phyloP scores from a whole-genome alignment of 2,797 vertebrate genomes.

The Hephaestus fuliginosus region DNA sequence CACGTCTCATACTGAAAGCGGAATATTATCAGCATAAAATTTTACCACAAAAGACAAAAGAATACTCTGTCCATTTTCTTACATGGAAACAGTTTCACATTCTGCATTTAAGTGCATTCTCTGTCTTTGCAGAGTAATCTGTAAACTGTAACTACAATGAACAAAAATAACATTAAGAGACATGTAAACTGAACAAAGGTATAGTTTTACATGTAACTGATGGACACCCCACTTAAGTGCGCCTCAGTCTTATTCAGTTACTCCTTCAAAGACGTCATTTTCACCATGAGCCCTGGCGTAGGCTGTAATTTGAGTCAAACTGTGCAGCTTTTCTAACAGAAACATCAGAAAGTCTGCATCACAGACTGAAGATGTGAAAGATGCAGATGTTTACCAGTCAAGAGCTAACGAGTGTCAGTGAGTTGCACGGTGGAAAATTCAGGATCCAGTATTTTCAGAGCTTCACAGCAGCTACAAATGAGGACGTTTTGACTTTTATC shows the following conservation, averaged over 20 bases:
- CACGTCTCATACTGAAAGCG: background rate
- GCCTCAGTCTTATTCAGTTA: constrained; percentile 31
- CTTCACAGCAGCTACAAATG: too few species aligned
- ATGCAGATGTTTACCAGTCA: background rate
- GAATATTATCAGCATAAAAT: background rate
- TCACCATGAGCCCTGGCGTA: background rate
- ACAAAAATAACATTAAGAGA: background rate
- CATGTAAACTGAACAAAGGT: background rate
- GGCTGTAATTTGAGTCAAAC: constrained; percentile 49
- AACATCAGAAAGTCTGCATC: constrained; percentile 2
- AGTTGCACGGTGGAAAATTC: background rate
- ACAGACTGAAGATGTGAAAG: background rate
- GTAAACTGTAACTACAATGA: background rate
- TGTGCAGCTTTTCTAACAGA: constrained; percentile 22
- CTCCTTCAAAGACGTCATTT: constrained; percentile 31
- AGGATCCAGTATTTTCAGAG: too few species aligned
- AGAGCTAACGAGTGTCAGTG: background rate
- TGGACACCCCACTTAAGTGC: constrained; percentile 5
- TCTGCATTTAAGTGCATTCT: background rate
- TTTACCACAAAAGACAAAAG: background rate
- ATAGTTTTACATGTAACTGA: background rate
- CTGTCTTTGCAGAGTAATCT: background rate
- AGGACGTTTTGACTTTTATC: too few species aligned
- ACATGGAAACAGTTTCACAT: constrained; percentile 27
- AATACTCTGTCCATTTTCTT: background rate